Evolutionary conservation across 2,797 vertebrate species (phyloP).

Genomic region (Chiloscyllium punctatum): DNA sequence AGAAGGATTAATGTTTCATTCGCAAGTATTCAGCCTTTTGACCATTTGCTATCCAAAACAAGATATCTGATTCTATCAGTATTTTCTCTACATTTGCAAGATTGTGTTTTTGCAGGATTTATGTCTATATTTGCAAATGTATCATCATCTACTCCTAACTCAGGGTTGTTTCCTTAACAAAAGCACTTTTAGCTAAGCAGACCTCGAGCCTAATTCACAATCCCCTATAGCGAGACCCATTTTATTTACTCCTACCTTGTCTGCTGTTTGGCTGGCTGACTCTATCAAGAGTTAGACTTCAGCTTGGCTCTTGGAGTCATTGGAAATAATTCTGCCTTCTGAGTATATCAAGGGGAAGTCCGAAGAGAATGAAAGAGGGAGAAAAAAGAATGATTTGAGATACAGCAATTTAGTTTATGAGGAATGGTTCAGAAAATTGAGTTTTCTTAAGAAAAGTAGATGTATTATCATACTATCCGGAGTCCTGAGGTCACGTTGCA

Average conservation of each 20-base stretch:
- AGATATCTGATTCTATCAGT: neutral
- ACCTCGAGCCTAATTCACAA: neutral
- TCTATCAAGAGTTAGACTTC: neutral
- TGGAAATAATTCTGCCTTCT: too few relatives aligned
- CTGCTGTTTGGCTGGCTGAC: neutral
- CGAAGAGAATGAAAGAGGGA: neutral
- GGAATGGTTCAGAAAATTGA: neutral
- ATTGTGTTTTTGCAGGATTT: neutral
- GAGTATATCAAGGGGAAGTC: too few relatives aligned
- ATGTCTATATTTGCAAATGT: neutral
- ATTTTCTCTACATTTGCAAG: neutral
- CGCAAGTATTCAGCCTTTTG: neutral
- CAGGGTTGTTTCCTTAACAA: neutral
- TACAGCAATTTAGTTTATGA: neutral
- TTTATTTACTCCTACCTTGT: neutral
- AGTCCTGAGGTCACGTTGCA: too few relatives aligned
- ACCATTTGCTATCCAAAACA: neutral
- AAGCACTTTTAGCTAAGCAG: neutral
- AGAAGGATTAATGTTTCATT: neutral
- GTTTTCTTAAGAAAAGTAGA: neutral
- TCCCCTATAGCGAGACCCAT: neutral
- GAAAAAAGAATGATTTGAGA: neutral
- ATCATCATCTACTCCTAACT: neutral
- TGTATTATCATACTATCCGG: too few relatives aligned
- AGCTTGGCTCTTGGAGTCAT: neutral